These are phyloP conservation scores for Platalea minor DNA, from an alignment of 2,797 vertebrate genomes.

Conservation along the genomic window DNA sequence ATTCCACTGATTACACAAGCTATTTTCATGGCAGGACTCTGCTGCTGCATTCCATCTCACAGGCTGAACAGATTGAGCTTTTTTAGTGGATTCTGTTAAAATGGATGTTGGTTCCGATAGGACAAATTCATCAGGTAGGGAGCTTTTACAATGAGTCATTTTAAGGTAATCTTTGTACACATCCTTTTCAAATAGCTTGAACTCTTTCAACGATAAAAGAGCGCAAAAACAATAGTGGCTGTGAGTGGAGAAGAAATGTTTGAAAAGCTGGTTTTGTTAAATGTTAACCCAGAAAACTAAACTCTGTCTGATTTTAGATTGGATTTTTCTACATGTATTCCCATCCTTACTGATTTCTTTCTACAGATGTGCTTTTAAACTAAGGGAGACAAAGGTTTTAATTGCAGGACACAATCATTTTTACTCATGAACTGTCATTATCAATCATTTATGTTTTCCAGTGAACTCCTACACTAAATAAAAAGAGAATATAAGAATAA, in stretches of 20 bases:
- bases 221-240: constrained; percentile 17
- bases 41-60: constrained; percentile 60
- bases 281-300: constrained; percentile 39
- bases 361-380: constrained; percentile 28
- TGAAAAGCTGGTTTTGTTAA: constrained; percentile 31
- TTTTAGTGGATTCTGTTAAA: constrained; percentile 73
- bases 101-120: constrained; percentile 1
- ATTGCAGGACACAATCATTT: constrained; percentile 37
- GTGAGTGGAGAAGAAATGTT: background rate
- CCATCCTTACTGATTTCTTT: constrained; percentile 9
- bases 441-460: constrained; percentile 57
- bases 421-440: constrained; percentile 58
- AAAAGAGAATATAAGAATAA: constrained; percentile 70
- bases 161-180: constrained; percentile 49
- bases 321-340: background rate
- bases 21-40: constrained; percentile 76
- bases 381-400: constrained; percentile 57
- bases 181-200: constrained; percentile 37
- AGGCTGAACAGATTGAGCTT: constrained; percentile 61
- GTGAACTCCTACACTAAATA: constrained; percentile 58
- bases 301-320: constrained; percentile 45
- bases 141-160: constrained; percentile 45
- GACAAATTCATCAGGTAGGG: constrained; percentile 38
- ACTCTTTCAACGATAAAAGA: constrained; percentile 22
- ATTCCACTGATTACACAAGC: constrained; percentile 75